These are phyloP conservation scores for Mus spicilegus DNA, from an alignment of 2,113 vertebrate genomes.

Conservation along the genomic window DNA sequence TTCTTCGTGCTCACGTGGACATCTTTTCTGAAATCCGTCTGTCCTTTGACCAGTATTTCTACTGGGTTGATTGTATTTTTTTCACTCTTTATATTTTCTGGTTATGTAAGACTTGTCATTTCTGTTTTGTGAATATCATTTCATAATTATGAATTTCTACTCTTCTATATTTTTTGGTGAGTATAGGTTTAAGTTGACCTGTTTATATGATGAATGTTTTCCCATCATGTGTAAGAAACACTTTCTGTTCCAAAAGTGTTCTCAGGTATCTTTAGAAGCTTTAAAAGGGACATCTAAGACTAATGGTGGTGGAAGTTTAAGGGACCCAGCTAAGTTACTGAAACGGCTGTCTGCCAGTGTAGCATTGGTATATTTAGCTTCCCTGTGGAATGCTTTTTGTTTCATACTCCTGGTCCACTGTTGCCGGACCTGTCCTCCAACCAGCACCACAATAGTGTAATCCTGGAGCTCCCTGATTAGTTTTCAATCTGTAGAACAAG, in stretches of 20 bases:
- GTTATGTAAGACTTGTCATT: neutral
- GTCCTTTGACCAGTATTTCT: neutral
- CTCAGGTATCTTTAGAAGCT: neutral
- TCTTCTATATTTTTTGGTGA: neutral
- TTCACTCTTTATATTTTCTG: neutral
- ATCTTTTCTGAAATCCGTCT: neutral
- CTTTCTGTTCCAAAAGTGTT: neutral
- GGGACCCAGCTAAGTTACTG: neutral
- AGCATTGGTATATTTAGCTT: neutral
- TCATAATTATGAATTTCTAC: neutral
- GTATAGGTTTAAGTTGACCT: neutral
- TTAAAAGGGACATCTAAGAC: neutral
- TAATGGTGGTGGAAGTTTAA: neutral
- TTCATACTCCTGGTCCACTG: neutral
- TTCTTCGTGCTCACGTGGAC: neutral
- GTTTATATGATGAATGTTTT: neutral
- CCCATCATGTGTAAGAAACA: neutral
- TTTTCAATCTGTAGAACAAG: neutral
- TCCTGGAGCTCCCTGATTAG: neutral
- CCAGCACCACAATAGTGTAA: neutral
- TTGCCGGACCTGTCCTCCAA: neutral
- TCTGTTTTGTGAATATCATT: neutral
- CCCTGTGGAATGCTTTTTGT: neutral
- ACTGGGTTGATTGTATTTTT: neutral
- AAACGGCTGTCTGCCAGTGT: neutral